Base-by-base conservation (phyloP, 2,888 invertebrate species). In the Agrotis segetum region DNA sequence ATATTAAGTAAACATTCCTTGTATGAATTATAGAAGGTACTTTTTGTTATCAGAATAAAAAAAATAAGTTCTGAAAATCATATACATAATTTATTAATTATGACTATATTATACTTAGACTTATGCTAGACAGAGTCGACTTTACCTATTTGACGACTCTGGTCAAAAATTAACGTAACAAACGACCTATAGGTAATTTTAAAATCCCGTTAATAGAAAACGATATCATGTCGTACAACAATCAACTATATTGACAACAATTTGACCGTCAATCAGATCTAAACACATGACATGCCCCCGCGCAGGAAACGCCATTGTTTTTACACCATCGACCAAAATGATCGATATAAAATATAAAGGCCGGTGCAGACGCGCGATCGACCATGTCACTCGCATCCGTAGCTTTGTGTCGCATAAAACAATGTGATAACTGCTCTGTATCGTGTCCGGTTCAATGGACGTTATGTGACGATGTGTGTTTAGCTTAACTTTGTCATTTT, bases 371-470 rank as follows among this genome's bases (percentile, higher is more conserved):
- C 82, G 82, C 78, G 90, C 91, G 91, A 94, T 94, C 88, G 90
- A 91, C 88, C 93, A 91, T 92, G 87, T 81, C 88, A 84, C 72
- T 87, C 85, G 88, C 90, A 91, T 92, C 93, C 93, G 93, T 76
- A 75, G 83, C 86, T 91, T 93, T 92, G 92, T 92, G 75, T 83
- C 79, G 75, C 72, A 65, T 91, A 92, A 92, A 92, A 93, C 93
- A 93, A 93, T 92, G 86, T 88, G 77, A 85, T 88, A 89, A 85
- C 88, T 82, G 84, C 74, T 78, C 49, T 79, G 71, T 83, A 75
- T 67, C 83, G 79, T 83, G 75, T 82, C 81, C 81, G 84, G 88
- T 85, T 89, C 87, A 88, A 87, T 89, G 83, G 67, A 77, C 77
- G 68, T 66, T 58, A 64, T 55, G 46, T 53, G 44, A 61, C 44